A percentile compares a stretch with the other conserved stretches of the same genome.
Evolutionary conservation across 2,888 invertebrate species (phyloP).

Genomic region (Stramonita haemastoma): DNA sequence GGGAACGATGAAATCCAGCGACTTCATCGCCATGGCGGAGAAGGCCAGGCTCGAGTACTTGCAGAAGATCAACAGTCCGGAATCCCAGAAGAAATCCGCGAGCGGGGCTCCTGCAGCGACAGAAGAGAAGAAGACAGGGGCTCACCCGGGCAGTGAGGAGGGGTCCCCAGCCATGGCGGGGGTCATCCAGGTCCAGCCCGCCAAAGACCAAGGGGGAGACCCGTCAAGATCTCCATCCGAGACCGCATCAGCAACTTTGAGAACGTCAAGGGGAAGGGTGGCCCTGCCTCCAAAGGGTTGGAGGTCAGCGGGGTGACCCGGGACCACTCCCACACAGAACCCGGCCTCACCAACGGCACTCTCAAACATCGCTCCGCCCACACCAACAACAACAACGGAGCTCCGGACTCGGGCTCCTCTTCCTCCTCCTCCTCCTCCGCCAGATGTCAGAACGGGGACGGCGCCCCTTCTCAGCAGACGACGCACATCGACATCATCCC

Average conservation of each 20-base stretch:
- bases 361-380: constrained; percentile 40
- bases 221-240: constrained; percentile 52
- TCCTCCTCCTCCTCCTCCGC: constrained; percentile 60
- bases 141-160: constrained; percentile 26
- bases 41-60: constrained; percentile 70
- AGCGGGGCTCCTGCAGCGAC: not conserved
- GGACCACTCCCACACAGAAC: constrained; percentile 60
- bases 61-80: constrained; percentile 57
- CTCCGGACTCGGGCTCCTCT: constrained; percentile 23
- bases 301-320: constrained; percentile 59
- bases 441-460: constrained; percentile 58
- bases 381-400: constrained; percentile 39
- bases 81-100: not conserved
- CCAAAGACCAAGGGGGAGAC: constrained; percentile 21
- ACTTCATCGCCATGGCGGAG: constrained; percentile 72
- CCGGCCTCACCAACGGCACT: constrained; percentile 48
- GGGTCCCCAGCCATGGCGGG: constrained; percentile 1
- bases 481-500: constrained; percentile 66
- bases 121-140: not conserved
- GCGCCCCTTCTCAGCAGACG: constrained; percentile 21
- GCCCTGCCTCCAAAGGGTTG: not conserved
- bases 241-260: constrained; percentile 58
- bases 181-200: constrained; percentile 47
- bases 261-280: constrained; percentile 38
- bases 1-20: constrained; percentile 51